Evolutionary conservation across 2,888 invertebrate species (phyloP), one percentile per base, ranked within the genome.

Genomic region (Hemaris fuciformis): DNA sequence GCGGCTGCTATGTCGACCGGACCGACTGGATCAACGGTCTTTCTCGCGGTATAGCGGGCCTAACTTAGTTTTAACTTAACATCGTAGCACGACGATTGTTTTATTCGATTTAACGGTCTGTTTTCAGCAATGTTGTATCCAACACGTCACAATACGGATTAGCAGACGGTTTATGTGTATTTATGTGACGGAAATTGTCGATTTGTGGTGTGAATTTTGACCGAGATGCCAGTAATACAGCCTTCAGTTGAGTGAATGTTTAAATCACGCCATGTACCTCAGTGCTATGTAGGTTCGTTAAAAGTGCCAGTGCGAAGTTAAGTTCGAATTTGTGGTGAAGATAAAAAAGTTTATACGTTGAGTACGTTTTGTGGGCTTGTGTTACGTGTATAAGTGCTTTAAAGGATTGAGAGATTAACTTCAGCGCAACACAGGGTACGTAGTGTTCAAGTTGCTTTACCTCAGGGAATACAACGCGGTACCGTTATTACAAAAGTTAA

Each of bases 21-120:
- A 74, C 78, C 83, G 88, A 88, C 85, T 89, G 88, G 91, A 91
- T 89, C 93, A 93, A 93, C 93, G 93, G 93, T 93, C 90, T 89
- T 89, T 87, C 84, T 85, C 81, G 81, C 82, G 80, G 53, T 84
- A 76, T 85, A 87, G 86, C 86, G 84, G 83, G 82, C 82, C 82
- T 81, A 87, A 87, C 89, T 91, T 92, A 92, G 92, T 92, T 91
- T 84, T 80, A 87, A 88, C 83, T 89, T 89, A 87, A 85, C 91
- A 76, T 77, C 86, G 89, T 77, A 72, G 72, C 83, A 76, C 75
- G 77, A 80, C 80, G 90, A 82, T 80, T 85, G 90, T 87, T 83
- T 81, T 79, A 82, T 76, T 77, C 70, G 77, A 76, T 81, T 83
- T 77, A 78, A 79, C 80, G 77, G 79, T 77, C 78, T 70, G 76